A percentile compares a stretch with the other conserved stretches of the same genome.
Conservation (phyloP, 2,797 vertebrate species). For the Amblyopsis hoosieri region DNA sequence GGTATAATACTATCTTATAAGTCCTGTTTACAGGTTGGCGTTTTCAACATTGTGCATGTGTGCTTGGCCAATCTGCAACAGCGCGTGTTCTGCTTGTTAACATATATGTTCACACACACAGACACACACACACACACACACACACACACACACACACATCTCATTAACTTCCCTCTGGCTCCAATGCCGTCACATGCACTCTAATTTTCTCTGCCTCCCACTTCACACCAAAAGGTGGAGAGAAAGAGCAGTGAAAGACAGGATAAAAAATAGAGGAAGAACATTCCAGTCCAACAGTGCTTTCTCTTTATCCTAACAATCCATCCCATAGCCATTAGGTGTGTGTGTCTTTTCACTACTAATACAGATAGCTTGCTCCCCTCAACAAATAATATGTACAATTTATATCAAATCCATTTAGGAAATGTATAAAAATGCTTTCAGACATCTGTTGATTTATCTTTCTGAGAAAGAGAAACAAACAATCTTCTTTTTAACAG, state of each 20-base stretch:
- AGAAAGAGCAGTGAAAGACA: constrained; percentile 41
- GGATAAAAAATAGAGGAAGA: not conserved
- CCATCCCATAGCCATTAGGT: constrained; percentile 40
- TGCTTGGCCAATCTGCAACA: not conserved
- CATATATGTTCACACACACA: not conserved
- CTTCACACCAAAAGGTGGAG: constrained; percentile 49
- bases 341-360: constrained; percentile 46
- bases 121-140: not conserved
- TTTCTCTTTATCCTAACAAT: no score
- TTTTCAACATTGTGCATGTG: not conserved
- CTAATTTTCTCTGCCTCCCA: constrained; percentile 21
- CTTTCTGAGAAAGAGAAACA: no score
- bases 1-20: not conserved
- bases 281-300: no score
- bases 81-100: not conserved
- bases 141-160: not conserved
- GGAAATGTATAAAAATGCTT: no score
- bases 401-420: no score
- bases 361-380: constrained; percentile 18
- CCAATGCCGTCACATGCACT: constrained; percentile 18
- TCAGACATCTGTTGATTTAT: no score
- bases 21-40: not conserved
- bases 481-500: no score
- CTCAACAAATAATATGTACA: no score
- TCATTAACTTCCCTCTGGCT: constrained; percentile 11